Evolutionary conservation across 92 coral and sea anemone genomes (phyloP).

Genomic region (Virgularia gustaviana): DNA sequence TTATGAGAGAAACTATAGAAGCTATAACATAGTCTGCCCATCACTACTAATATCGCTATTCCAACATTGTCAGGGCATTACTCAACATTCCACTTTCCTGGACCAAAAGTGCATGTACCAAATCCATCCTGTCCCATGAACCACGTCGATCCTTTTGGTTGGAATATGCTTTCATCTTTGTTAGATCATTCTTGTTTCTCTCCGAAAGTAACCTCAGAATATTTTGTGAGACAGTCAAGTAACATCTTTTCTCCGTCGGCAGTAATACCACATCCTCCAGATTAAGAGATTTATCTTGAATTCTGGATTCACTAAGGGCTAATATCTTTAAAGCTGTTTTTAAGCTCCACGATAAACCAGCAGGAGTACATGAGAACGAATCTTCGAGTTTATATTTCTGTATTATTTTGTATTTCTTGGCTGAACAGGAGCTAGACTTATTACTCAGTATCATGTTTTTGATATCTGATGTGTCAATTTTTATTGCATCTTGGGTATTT

Average conservation of each 20-base stretch:
- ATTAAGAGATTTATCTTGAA: constrained; percentile 46
- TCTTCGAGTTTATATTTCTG: constrained; percentile 50
- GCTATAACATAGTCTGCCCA: neutral
- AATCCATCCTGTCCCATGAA: neutral
- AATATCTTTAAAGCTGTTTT: constrained; percentile 58
- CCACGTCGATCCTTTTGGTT: constrained; percentile 40
- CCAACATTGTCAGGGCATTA: constrained; percentile 26
- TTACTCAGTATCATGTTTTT: constrained; percentile 36
- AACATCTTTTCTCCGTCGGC: constrained; percentile 33
- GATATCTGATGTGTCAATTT: constrained; percentile 36
- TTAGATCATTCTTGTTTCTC: constrained; percentile 18
- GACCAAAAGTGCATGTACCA: constrained; percentile 50
- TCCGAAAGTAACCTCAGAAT: constrained; percentile 46
- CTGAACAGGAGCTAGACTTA: constrained; percentile 5
- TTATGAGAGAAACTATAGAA: no score
- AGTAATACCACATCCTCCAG: constrained; percentile 39
- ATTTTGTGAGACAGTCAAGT: constrained; percentile 41
- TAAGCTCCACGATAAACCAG: constrained; percentile 77
- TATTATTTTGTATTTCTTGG: constrained; percentile 51
- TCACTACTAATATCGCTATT: neutral
- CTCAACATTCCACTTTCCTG: constrained; percentile 60
- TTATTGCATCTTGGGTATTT: constrained; percentile 59
- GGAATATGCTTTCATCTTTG: neutral
- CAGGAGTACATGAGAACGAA: constrained; percentile 57
- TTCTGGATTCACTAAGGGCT: constrained; percentile 51